These are phyloP conservation scores for Ondatra zibethicus DNA, from an alignment of 2,113 vertebrate species.

Conservation along the genomic window DNA sequence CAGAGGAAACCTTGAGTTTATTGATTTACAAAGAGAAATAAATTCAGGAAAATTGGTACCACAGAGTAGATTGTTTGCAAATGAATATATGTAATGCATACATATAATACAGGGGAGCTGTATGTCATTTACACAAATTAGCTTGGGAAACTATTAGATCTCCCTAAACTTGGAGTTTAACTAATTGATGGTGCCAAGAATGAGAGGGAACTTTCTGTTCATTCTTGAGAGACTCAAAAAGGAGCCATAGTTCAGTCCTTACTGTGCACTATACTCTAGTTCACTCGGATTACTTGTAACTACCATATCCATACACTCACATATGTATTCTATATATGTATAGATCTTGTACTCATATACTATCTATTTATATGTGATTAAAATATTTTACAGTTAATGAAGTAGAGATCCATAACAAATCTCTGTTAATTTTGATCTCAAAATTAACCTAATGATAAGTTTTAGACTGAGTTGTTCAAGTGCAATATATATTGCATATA, in stretches of 20 bases:
- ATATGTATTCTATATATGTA: not conserved
- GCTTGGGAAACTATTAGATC: not conserved
- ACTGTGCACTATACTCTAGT: not conserved
- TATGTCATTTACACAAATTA: not conserved
- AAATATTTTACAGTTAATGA: not conserved
- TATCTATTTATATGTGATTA: not conserved
- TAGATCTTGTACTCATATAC: not conserved
- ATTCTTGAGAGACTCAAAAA: not conserved
- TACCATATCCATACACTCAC: not conserved
- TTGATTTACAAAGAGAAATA: conserved; percentile 18
- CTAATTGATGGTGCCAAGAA: not conserved
- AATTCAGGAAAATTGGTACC: not conserved
- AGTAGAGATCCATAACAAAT: not conserved
- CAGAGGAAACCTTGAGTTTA: conserved; percentile 17
- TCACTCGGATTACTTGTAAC: not conserved
- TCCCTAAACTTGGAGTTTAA: not conserved
- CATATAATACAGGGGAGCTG: not conserved
- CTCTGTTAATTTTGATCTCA: not conserved
- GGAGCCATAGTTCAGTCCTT: not conserved
- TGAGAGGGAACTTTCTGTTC: not conserved
- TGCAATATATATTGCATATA: not conserved
- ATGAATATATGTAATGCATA: not conserved
- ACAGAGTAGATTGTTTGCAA: not conserved
- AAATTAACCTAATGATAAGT: not conserved
- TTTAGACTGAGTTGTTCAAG: not conserved